These are phyloP conservation scores for Caretta caretta DNA, from an alignment of 2,113 vertebrate species.

Conservation along the genomic window DNA sequence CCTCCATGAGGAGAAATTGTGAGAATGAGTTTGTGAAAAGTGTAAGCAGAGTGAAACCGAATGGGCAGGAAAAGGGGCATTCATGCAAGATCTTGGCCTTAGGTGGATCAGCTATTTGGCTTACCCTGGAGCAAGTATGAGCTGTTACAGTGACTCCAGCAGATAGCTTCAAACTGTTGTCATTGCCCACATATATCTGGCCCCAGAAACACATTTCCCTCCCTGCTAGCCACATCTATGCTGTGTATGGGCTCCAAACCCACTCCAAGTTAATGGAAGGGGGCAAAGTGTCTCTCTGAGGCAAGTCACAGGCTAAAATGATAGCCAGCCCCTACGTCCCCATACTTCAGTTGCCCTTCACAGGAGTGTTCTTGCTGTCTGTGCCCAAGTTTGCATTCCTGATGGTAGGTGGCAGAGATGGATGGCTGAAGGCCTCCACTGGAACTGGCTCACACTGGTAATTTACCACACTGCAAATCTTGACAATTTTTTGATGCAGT, in stretches of 20 bases:
- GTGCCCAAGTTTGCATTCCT: background rate
- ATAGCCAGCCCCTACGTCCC: background rate
- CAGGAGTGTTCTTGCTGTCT: background rate
- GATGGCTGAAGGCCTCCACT: background rate
- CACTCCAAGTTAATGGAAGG: background rate
- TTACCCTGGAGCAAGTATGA: background rate
- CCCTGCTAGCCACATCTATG: background rate
- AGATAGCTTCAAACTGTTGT: background rate
- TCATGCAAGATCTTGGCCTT: background rate
- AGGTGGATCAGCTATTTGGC: background rate
- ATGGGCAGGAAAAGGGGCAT: background rate
- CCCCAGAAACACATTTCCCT: background rate
- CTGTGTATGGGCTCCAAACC: background rate
- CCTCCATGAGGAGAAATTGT: background rate
- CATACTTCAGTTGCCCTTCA: background rate
- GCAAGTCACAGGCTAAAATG: background rate
- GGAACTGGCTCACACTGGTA: background rate
- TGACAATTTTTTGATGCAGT: background rate
- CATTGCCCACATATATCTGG: background rate
- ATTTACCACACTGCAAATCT: background rate
- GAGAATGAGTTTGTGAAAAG: constrained; percentile 6
- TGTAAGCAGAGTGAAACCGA: background rate
- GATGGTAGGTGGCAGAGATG: background rate
- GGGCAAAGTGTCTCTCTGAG: background rate
- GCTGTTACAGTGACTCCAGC: background rate